phyloP scores from a whole-genome alignment of 2,888 invertebrate genomes.

The Furcula furcula region DNA sequence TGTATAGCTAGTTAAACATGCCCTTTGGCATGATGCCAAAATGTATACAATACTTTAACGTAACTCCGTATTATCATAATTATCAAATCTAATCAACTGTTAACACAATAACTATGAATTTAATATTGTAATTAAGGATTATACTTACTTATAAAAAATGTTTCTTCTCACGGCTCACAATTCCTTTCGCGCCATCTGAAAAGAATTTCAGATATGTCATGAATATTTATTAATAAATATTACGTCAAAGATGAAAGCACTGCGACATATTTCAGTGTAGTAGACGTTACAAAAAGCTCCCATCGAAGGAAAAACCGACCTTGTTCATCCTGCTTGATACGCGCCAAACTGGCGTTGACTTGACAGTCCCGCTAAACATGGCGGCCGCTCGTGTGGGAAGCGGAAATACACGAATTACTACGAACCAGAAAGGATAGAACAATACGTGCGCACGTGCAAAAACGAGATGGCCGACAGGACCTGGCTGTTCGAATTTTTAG shows the following conservation, averaged over 20 bases:
- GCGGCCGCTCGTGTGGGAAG: conserved; percentile 76
- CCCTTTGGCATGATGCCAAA: conserved; percentile 36
- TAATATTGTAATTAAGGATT: conserved; percentile 6
- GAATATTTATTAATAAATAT: conserved; percentile 24
- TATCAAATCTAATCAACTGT: conserved; percentile 15
- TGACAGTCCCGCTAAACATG: conserved; percentile 81
- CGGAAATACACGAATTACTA: conserved; percentile 78
- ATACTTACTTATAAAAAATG: conserved; percentile 18
- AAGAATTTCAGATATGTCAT: conserved; percentile 33
- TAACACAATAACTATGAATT: too few relatives aligned
- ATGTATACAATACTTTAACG: conserved; percentile 25
- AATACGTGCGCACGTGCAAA: conserved; percentile 60
- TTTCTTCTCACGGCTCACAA: neutral
- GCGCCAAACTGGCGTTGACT: conserved; percentile 79
- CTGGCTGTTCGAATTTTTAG: conserved; percentile 64
- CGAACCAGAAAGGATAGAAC: conserved; percentile 74
- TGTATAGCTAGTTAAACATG: conserved; percentile 26
- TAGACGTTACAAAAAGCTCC: conserved; percentile 43
- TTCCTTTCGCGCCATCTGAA: conserved; percentile 41
- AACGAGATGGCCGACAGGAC: conserved; percentile 72
- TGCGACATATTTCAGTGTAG: conserved; percentile 24
- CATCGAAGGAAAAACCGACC: conserved; percentile 62
- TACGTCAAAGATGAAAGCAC: conserved; percentile 20
- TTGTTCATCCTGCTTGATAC: conserved; percentile 65
- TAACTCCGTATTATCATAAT: conserved; percentile 12